Percentiles rank a stretch among this genome's conserved stretches.
phyloP scores from a whole-genome alignment of 1,140 invertebrate species.

The Megathymus violae region DNA sequence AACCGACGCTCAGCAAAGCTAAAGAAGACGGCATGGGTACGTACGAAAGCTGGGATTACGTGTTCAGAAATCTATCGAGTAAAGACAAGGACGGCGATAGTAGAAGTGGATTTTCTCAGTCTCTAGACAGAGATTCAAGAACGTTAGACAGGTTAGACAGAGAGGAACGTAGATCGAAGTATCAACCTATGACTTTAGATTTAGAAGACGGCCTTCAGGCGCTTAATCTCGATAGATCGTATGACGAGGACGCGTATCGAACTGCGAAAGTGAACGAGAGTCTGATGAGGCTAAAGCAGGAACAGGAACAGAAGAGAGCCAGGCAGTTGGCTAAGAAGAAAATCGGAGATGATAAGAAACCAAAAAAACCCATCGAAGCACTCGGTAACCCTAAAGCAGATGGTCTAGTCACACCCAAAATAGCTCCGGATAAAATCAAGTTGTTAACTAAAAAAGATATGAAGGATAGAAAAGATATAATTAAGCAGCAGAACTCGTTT shows the following conservation, averaged over 20 bases:
- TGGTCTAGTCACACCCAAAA: conserved; percentile 62
- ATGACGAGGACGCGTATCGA: conserved; percentile 77
- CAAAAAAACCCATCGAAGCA: conserved; percentile 57
- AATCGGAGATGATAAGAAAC: conserved; percentile 57
- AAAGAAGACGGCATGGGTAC: conserved; percentile 85
- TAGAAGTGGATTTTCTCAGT: conserved; percentile 85
- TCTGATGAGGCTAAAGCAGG: conserved; percentile 79
- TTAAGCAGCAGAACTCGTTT: conserved; percentile 69
- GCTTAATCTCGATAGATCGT: conserved; percentile 71
- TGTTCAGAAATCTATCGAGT: conserved; percentile 89
- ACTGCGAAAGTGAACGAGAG: conserved; percentile 84
- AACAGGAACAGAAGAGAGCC: conserved; percentile 69
- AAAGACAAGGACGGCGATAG: conserved; percentile 88
- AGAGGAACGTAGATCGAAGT: conserved; percentile 69
- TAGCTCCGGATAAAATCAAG: conserved; percentile 75
- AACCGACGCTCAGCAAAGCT: conserved; percentile 78
- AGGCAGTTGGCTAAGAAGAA: conserved; percentile 64
- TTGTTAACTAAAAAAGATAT: conserved; percentile 77
- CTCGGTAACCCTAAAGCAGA: conserved; percentile 69
- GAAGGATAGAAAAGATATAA: conserved; percentile 79
- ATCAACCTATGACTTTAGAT: conserved; percentile 79
- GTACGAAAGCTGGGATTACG: conserved; percentile 91
- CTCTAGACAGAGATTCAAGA: conserved; percentile 75
- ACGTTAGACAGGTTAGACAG: conserved; percentile 72
- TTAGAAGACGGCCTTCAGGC: conserved; percentile 83